A percentile compares a stretch with the other conserved stretches of the same genome.
These are phyloP conservation scores for Platycheirus rosarum DNA, from an alignment of 2,888 invertebrate species.

Conservation along the genomic window DNA sequence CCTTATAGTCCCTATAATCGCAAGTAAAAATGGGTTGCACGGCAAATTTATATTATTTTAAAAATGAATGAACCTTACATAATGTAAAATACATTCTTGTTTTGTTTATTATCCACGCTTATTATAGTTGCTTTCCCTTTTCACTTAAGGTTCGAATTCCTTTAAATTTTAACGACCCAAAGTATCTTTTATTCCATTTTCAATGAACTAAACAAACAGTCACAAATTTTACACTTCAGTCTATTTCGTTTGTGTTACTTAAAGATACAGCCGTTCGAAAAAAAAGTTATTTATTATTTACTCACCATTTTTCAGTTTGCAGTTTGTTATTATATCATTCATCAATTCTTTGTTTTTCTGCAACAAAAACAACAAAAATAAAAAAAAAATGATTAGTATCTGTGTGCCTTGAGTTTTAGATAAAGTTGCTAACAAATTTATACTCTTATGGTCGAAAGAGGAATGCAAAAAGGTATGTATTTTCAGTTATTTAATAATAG, in stretches of 20 bases:
- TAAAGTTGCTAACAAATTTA: not conserved
- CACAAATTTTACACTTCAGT: not conserved
- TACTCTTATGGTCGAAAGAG: not conserved
- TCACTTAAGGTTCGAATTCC: too few relatives aligned
- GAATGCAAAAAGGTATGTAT: not conserved
- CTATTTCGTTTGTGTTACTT: not conserved
- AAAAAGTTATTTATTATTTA: conserved; percentile 78
- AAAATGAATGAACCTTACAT: conserved; percentile 1
- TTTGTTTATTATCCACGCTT: not conserved
- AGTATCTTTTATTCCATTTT: too few relatives aligned
- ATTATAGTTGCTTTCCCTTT: not conserved
- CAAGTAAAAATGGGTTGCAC: too few relatives aligned
- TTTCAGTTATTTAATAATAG: not conserved
- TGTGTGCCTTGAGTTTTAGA: not conserved
- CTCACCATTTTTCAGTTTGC: conserved; percentile 88
- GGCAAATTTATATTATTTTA: too few relatives aligned
- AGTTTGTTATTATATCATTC: conserved; percentile 87
- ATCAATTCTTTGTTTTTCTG: conserved; percentile 91
- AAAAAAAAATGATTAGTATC: conserved; percentile 30
- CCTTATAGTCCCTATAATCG: too few relatives aligned
- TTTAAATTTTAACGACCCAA: too few relatives aligned
- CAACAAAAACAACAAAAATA: conserved; percentile 79
- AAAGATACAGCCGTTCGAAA: conserved; percentile 79
- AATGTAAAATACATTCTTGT: not conserved
- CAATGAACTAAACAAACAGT: too few relatives aligned